Conservation (phyloP, 2,113 vertebrate species). For the Tupaia chinensis region DNA sequence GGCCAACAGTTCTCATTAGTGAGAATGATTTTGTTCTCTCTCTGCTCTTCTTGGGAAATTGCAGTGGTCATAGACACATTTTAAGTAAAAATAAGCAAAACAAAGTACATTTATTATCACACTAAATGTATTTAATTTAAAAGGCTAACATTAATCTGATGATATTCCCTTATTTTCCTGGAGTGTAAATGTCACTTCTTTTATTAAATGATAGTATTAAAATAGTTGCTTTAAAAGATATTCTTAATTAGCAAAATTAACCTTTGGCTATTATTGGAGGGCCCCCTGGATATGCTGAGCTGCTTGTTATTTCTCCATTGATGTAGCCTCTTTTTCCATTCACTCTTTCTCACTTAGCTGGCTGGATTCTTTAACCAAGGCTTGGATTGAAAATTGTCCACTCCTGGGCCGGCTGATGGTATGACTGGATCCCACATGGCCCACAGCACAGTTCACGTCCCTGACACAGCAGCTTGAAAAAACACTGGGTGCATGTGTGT, state of each 20-base stretch:
- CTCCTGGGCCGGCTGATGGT: not conserved
- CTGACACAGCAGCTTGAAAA: too few relatives aligned
- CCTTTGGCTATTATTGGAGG: not conserved
- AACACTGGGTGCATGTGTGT: too few relatives aligned
- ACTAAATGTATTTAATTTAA: not conserved
- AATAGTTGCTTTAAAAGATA: slow-evolving; percentile 6
- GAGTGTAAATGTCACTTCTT: slow-evolving; percentile 6
- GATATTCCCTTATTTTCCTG: slow-evolving; percentile 7
- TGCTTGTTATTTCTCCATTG: not conserved
- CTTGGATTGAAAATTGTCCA: not conserved
- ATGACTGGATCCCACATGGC: too few relatives aligned
- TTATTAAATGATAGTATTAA: slow-evolving; percentile 31
- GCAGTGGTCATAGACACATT: not conserved
- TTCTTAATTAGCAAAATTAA: slow-evolving; percentile 57
- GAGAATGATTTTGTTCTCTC: not conserved
- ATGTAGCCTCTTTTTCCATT: not conserved
- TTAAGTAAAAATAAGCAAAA: slow-evolving; percentile 28
- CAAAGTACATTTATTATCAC: not conserved
- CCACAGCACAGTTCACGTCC: too few relatives aligned
- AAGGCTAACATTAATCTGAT: not conserved
- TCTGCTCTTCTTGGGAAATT: not conserved
- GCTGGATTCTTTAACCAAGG: not conserved
- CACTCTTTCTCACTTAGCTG: not conserved
- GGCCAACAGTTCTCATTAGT: not conserved
- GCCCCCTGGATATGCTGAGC: not conserved